A percentile compares a stretch with the other conserved stretches of the same genome.
Conservation (phyloP, 2,113 vertebrate species). For the Dromaius novaehollandiae region DNA sequence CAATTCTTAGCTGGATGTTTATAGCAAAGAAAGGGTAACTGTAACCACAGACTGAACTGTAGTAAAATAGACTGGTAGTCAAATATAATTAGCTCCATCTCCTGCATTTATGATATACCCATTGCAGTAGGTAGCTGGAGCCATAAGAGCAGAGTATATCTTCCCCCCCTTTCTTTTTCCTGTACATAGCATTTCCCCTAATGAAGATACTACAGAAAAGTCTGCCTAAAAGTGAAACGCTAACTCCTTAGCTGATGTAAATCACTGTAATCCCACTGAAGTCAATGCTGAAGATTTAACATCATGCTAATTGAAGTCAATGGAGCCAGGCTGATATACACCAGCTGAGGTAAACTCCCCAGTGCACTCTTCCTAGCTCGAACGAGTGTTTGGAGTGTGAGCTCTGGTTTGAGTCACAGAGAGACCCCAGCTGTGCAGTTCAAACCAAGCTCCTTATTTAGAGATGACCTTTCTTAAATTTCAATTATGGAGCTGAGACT, state of each 20-base stretch:
- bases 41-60: slow-evolving; percentile 8
- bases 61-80: neutral
- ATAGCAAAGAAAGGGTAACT: slow-evolving; percentile 27
- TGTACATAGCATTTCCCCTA: neutral
- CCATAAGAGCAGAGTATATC: neutral
- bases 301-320: slow-evolving; percentile 63
- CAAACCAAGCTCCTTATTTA: slow-evolving; percentile 32
- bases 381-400: neutral
- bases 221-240: slow-evolving; percentile 32
- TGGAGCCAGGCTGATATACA: slow-evolving; percentile 58
- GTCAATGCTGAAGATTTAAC: slow-evolving; percentile 55
- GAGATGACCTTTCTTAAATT: slow-evolving; percentile 48
- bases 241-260: slow-evolving; percentile 40
- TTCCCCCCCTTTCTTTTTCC: neutral
- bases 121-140: neutral
- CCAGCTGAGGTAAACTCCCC: slow-evolving; percentile 67
- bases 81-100: no score
- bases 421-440: slow-evolving; percentile 37
- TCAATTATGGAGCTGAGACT: neutral
- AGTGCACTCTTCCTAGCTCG: neutral
- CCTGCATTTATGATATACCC: neutral
- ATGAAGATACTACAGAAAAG: slow-evolving; percentile 28
- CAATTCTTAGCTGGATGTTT: slow-evolving; percentile 52
- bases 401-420: slow-evolving; percentile 20
- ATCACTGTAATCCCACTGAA: slow-evolving; percentile 68